Base-by-base conservation (phyloP, 2,797 vertebrate species). In the Cyprinodon diabolis region DNA sequence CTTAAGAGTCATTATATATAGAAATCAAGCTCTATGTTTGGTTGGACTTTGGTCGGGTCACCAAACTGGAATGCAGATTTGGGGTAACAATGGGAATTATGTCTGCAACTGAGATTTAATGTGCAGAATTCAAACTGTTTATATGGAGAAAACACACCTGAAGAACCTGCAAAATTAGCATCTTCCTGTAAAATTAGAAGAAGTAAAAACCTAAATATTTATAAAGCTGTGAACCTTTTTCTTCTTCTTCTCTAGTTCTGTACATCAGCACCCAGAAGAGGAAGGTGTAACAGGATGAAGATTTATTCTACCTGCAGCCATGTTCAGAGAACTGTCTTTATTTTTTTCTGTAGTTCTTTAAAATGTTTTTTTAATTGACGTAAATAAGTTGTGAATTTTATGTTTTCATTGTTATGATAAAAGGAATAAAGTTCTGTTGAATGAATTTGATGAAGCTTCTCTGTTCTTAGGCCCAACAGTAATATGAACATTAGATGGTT, bases 221-320 rank as follows among this genome's bases (percentile, higher is more conserved):
- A 12, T 11, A 65, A 45, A 62, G 60, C 60, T 19, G 30, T 69
- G 62, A 71, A 15, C 37, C 21, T 6, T 35, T 21, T 60, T 58
- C 21, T 12, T 25, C n/a, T 0, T 43, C 43, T 6, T 0, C 71
- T 54, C 69, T 69, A 99, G 98, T 99, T 80, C 94, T 99, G 56
- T 99, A 99, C 93, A 99, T 99, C 94, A 99, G 98, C 93, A 99
- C 98, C 63, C 98, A 99, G 96, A 99, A 99, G 96, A 98, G 98
- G 90, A 97, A 98, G 91, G 97, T 98, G 93, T 99, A 95, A 96
- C 87, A 86, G 82, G 82, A 62, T 76, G 21, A 4, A 17, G 74
- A 75, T 75, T 76, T 74, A 65, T 68, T 47, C 68, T 56, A 77
- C 49, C 91, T 67, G 21, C 40, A 35, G 67, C 71, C 69, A 85